Evolutionary conservation across 2,113 vertebrate genomes (phyloP).

Genomic region (Colistium nudipinnis): DNA sequence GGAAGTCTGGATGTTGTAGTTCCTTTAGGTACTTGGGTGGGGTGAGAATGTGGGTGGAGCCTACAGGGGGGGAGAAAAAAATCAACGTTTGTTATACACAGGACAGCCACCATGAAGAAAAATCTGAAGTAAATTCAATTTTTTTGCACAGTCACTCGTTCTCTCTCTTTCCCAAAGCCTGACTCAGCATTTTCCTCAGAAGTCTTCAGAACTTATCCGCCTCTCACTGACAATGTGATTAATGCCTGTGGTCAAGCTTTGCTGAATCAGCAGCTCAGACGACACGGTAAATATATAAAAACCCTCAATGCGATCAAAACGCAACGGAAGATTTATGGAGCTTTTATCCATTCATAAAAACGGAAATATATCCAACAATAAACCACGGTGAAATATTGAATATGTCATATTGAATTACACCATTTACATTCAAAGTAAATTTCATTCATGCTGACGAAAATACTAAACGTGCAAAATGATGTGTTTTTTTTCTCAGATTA

Average conservation of each 20-base stretch:
- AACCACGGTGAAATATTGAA: no score
- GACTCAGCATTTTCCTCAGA: conserved; percentile 2
- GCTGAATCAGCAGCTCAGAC: conserved; percentile 14
- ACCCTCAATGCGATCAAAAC: conserved; percentile 14
- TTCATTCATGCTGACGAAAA: no score
- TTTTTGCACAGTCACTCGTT: neutral
- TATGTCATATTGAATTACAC: no score
- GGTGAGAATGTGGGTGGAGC: conserved; percentile 95
- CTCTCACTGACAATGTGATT: conserved; percentile 7
- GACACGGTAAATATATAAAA: neutral
- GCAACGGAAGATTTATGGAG: no score
- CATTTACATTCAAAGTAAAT: no score
- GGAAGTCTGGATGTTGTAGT: conserved; percentile 97
- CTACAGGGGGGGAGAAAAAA: conserved; percentile 87
- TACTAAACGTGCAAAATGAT: no score
- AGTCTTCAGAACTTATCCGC: conserved; percentile 12
- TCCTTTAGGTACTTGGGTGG: conserved; percentile 96
- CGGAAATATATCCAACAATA: no score
- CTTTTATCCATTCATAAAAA: no score
- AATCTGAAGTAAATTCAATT: no score
- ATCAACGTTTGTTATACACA: no score
- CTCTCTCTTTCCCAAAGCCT: neutral
- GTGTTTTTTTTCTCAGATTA: no score
- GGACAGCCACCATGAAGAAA: no score
- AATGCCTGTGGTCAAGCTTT: conserved; percentile 5